These are phyloP conservation scores for Cantharis flavilabris DNA, from an alignment of 2,888 invertebrate genomes.

Conservation along the genomic window DNA sequence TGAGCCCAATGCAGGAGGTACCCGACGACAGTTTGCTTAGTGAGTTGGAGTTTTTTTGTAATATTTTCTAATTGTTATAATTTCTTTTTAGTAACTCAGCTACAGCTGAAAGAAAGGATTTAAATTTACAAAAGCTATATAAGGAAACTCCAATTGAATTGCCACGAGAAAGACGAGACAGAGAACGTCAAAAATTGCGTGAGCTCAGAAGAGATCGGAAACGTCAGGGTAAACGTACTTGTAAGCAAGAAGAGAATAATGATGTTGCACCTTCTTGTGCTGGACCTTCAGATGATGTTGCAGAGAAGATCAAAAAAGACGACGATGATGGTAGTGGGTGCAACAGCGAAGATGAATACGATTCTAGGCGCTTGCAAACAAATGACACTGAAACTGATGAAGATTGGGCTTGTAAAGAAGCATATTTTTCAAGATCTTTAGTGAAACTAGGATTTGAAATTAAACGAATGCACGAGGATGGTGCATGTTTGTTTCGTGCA, in stretches of 20 bases:
- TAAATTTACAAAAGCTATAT: slow-evolving; percentile 48
- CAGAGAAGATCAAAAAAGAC: slow-evolving; percentile 40
- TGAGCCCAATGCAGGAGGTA: slow-evolving; percentile 30
- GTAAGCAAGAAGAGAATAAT: slow-evolving; percentile 41
- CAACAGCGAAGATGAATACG: slow-evolving; percentile 56
- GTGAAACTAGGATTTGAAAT: slow-evolving; percentile 77
- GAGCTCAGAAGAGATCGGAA: slow-evolving; percentile 26
- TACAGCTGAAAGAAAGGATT: slow-evolving; percentile 48
- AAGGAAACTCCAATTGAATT: slow-evolving; percentile 47
- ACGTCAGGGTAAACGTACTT: slow-evolving; percentile 47
- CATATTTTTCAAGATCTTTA: slow-evolving; percentile 55
- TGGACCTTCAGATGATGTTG: slow-evolving; percentile 40
- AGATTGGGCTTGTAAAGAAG: slow-evolving; percentile 54
- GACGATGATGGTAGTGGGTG: slow-evolving; percentile 55
- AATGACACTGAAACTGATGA: slow-evolving; percentile 47
- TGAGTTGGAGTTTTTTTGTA: slow-evolving; percentile 25
- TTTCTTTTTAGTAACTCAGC: slow-evolving; percentile 33
- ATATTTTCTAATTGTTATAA: neutral
- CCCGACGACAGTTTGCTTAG: slow-evolving; percentile 35
- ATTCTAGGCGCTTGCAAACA: slow-evolving; percentile 26
- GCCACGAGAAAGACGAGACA: slow-evolving; percentile 45
- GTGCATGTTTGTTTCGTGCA: slow-evolving; percentile 86
- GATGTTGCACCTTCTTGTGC: slow-evolving; percentile 31
- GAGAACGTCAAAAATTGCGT: slow-evolving; percentile 34
- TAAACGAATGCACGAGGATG: slow-evolving; percentile 85